Percentiles rank a stretch among this genome's conserved stretches.
These are phyloP conservation scores for Podocnemis expansa DNA, from an alignment of 2,113 vertebrate genomes.

Conservation along the genomic window DNA sequence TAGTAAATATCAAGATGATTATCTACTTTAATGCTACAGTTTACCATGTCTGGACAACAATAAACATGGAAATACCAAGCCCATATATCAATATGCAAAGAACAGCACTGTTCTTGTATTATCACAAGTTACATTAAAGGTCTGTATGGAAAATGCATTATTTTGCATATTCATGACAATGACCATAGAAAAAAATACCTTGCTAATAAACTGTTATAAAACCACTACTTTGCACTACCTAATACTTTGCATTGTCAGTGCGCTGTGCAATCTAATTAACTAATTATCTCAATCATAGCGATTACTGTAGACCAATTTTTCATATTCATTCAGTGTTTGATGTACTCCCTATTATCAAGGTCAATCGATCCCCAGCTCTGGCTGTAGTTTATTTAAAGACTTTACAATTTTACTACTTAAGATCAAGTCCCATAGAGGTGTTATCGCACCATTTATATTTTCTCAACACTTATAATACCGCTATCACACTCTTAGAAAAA, in stretches of 20 bases:
- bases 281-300: background rate
- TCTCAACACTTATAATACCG: conserved; percentile 86
- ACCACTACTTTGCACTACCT: background rate
- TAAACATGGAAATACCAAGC: background rate
- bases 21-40: background rate
- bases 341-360: conserved; percentile 70
- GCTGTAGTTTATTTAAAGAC: conserved; percentile 79
- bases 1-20: background rate
- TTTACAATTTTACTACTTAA: conserved; percentile 86
- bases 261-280: background rate
- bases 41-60: background rate
- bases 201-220: background rate
- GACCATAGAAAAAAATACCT: background rate
- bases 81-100: background rate
- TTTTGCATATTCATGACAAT: conserved; percentile 40
- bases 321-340: conserved; percentile 68
- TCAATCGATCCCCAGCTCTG: conserved; percentile 71
- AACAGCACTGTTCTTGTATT: background rate
- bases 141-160: conserved; percentile 21
- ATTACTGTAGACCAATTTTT: conserved; percentile 8
- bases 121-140: background rate
- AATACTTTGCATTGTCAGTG: background rate
- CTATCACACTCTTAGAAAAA: conserved; percentile 87
- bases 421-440: conserved; percentile 84
- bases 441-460: conserved; percentile 89